Base-by-base conservation (phyloP, 2,797 vertebrate species). In the Cottoperca gobio region DNA sequence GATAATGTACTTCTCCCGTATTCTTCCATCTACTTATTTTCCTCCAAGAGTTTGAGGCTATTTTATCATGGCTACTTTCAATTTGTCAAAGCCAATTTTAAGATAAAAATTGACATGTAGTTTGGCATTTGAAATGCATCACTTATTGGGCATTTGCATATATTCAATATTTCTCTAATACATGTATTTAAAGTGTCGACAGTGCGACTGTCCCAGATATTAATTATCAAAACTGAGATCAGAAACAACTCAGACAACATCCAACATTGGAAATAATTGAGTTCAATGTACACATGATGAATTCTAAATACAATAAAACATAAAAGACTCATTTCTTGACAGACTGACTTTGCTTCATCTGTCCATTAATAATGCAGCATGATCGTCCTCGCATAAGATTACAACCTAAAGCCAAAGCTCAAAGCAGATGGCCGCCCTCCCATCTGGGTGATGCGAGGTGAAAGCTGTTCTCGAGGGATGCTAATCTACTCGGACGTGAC, bases 391-490 rank as follows among this genome's bases (percentile, higher is more conserved):
- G 59, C 73, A 73, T 73, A 73, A 86, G 85, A 88, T 86, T 89
- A 87, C 65, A 83, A 81, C 73, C 73, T 84, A 80, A 89, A 90
- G 81, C 73, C 85, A 79, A 76, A 82, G 73, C 82, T 82, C 65
- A 79, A 84, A 76, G 67, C 88, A 88, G 88, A 90, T 85, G 85
- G 83, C 54, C 76, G 26, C 73, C 78, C 70, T 84, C 76, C 70
- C 73, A 66, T 71, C 85, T 70, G 87, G 71, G 66, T 83, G 86
- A 89, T 87, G 89, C 88, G 78, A 90, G 42, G 73, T 62, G 59
- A 83, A 87, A 86, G 78, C 87, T 75, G 78, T 86, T 85, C 89
- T 88, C 79, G 33, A 82, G 86, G 87, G 88, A 91, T 81, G 66
- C 84, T 88, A 85, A 88, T 88, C 83, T 86, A 75, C 78, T 58